Percentiles rank a stretch among this genome's conserved stretches.
phyloP scores from a whole-genome alignment of 2,888 invertebrate genomes.

The Ectemnius cavifrons region DNA sequence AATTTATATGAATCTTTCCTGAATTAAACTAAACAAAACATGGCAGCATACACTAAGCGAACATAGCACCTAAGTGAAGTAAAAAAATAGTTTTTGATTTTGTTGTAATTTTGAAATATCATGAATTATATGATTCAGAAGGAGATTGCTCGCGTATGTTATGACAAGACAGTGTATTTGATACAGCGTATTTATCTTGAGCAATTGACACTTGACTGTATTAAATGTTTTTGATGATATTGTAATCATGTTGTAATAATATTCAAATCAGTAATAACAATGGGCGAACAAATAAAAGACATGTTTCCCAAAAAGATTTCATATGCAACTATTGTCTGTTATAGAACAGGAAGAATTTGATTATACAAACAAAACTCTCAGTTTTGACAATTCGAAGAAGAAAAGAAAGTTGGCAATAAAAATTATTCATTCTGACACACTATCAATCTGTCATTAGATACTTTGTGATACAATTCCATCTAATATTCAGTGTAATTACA shows the following conservation, averaged over 20 bases:
- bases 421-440: too few species aligned
- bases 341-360: too few species aligned
- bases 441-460: too few species aligned
- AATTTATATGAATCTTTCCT: too few species aligned
- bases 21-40: too few species aligned
- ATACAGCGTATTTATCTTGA: conserved; percentile 30
- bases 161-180: conserved; percentile 23
- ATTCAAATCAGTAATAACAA: conserved; percentile 5
- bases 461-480: too few species aligned
- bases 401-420: too few species aligned
- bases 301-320: conserved; percentile 8
- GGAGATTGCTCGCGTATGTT: conserved; percentile 17
- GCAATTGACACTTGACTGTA: conserved; percentile 18
- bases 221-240: conserved; percentile 28
- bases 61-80: conserved; percentile 28
- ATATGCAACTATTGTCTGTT: not conserved
- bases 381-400: too few species aligned
- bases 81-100: conserved; percentile 27
- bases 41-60: conserved; percentile 17
- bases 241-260: conserved; percentile 29
- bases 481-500: too few species aligned
- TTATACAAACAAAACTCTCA: too few species aligned
- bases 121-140: conserved; percentile 18
- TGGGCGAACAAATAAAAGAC: conserved; percentile 26
- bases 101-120: conserved; percentile 1